Conservation (phyloP, 2,797 vertebrate species). For the Leptatherina wallacei region DNA sequence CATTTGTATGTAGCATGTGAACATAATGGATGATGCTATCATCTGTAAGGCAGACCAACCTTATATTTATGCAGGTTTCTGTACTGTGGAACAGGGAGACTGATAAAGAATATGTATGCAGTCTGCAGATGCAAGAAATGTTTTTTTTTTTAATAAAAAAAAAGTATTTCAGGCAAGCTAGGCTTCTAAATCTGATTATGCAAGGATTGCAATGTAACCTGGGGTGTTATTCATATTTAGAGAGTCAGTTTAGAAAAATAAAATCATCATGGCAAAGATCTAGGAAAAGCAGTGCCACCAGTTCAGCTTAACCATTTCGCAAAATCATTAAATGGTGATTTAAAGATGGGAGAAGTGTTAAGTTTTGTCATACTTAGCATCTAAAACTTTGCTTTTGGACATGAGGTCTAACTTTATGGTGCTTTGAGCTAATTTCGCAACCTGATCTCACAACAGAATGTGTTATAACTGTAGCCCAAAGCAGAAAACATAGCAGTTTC, state of each 20-base stretch:
- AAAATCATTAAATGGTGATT: background rate
- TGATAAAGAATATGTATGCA: conserved; percentile 48
- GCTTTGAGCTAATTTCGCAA: conserved; percentile 1
- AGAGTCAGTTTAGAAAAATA: conserved; percentile 25
- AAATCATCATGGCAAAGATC: conserved; percentile 23
- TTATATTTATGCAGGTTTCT: conserved; percentile 39
- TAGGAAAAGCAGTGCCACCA: conserved; percentile 2
- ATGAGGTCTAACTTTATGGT: background rate
- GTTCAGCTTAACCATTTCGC: background rate
- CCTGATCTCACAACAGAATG: background rate
- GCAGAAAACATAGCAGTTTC: background rate
- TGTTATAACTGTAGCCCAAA: background rate
- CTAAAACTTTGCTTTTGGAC: background rate
- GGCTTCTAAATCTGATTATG: conserved; percentile 58
- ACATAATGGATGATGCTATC: conserved; percentile 66
- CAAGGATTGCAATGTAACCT: conserved; percentile 34
- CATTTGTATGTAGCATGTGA: conserved; percentile 56
- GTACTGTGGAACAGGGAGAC: conserved; percentile 20
- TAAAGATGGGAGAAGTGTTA: background rate
- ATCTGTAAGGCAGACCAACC: conserved; percentile 56
- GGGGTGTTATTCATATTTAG: conserved; percentile 28
- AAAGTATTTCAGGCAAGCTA: conserved; percentile 35
- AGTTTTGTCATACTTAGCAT: background rate
- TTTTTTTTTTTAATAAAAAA: conserved; percentile 8
- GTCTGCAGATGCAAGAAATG: conserved; percentile 41